Evolutionary conservation across 92 coral and sea anemone genomes (phyloP), one percentile per base, ranked within the genome.

Genomic region (Umimayanthus chanpuru): DNA sequence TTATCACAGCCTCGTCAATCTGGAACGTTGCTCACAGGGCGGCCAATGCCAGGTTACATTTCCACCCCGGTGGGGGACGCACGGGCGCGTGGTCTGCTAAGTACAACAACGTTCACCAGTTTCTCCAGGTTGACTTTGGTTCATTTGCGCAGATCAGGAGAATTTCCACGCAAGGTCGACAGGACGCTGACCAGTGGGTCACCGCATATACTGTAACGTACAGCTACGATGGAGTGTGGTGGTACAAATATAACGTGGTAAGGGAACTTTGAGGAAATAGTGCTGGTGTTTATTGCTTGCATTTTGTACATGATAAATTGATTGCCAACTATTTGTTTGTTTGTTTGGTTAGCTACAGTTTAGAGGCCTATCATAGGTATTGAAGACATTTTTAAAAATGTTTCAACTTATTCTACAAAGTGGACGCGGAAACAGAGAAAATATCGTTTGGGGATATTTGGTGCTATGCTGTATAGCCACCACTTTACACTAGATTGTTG

Each of bases 1-100:
- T 9, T 40, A 39, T 75, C 49, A 75, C 49, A 36, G 79, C 79
- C 79, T 75, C 79, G 49, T 75, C 50, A 75, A 70, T 70, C n/a
- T 75, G 50, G 44, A 75, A 75, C 10, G 21, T 9, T 36, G 79
- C n/a, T 20, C 47, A 32, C 50, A 12, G 49, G 44, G 79, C 79
- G 50, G 79, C 79, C 7, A 75, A 75, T 75, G 79, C 49, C 79
- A 75, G 79, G 30, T 23, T 75, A 29, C 44, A 75, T 40, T 75
- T 75, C 49, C 79, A 32, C 7, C n/a, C 79, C 2, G 49, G 79
- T 6, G n/a, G 26, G n/a, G 79, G 79, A 75, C 44, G 79, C 2
- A 32, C 79, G 4, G 79, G 79, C 11, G 79, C 79, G 44, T 75
- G 79, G 79, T 75, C 49, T 15, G 49, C 79, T 38, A 75, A 32